These are phyloP conservation scores for Ophraella communa DNA, from an alignment of 2,888 invertebrate genomes.

Conservation along the genomic window DNA sequence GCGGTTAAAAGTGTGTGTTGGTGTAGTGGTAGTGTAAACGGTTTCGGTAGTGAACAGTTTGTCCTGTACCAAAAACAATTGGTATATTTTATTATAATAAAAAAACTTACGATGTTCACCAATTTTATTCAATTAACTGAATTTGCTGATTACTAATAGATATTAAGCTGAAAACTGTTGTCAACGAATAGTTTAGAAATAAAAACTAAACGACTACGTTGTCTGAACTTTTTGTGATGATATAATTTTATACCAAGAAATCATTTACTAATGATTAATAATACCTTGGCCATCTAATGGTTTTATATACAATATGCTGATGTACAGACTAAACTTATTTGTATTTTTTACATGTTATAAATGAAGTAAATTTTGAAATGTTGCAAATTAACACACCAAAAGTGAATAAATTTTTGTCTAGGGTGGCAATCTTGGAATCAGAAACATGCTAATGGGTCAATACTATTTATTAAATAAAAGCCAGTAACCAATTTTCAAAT, in stretches of 20 bases:
- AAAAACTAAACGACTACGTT: constrained; percentile 6
- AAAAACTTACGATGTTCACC: too few relatives aligned
- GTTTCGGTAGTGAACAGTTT: too few relatives aligned
- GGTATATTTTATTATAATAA: too few relatives aligned
- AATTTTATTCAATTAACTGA: not conserved
- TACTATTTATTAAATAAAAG: not conserved
- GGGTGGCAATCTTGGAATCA: not conserved
- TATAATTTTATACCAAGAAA: constrained; percentile 11
- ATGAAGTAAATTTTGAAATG: not conserved
- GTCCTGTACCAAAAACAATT: too few relatives aligned
- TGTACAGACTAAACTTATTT: constrained; percentile 1
- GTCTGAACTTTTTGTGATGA: constrained; percentile 21
- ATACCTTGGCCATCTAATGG: constrained; percentile 1
- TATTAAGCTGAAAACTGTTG: not conserved
- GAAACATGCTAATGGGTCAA: not conserved
- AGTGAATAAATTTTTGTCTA: not conserved
- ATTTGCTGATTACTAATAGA: constrained; percentile 1
- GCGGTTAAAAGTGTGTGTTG: too few relatives aligned
- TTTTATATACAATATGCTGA: constrained; percentile 15
- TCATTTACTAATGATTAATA: constrained; percentile 11
- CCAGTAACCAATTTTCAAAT: not conserved
- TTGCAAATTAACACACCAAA: not conserved
- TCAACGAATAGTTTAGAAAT: not conserved
- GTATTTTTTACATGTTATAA: not conserved
- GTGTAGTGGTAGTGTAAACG: too few relatives aligned